phyloP scores from a whole-genome alignment of 1,140 invertebrate species.

The Ips nitidus region DNA sequence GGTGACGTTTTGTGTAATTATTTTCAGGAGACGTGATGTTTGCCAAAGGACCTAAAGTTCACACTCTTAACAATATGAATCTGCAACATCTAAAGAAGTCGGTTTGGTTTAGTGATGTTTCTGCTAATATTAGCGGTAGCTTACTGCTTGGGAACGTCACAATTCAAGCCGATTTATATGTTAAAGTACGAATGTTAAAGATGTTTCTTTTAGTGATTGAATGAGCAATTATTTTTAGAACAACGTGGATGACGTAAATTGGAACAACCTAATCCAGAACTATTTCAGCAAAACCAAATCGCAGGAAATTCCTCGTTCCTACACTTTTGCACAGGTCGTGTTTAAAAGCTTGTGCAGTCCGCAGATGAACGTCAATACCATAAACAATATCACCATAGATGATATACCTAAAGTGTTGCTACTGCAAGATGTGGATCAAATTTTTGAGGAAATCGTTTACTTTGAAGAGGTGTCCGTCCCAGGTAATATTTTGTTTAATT shows the following conservation, averaged over 20 bases:
- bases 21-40: slow-evolving; percentile 43
- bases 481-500: slow-evolving; percentile 9
- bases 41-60: slow-evolving; percentile 41
- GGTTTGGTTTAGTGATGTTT: slow-evolving; percentile 45
- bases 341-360: slow-evolving; percentile 40
- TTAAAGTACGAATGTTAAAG: slow-evolving; percentile 37
- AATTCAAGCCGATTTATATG: slow-evolving; percentile 40
- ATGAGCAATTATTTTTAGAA: background rate
- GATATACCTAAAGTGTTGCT: slow-evolving; percentile 40
- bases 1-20: background rate
- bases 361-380: slow-evolving; percentile 27
- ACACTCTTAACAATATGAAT: slow-evolving; percentile 31
- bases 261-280: slow-evolving; percentile 41
- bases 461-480: slow-evolving; percentile 34
- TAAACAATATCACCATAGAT: slow-evolving; percentile 42
- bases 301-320: slow-evolving; percentile 41
- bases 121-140: slow-evolving; percentile 31
- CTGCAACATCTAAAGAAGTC: slow-evolving; percentile 34
- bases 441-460: slow-evolving; percentile 42
- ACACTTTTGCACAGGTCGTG: slow-evolving; percentile 40
- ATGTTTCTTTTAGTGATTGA: background rate
- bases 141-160: slow-evolving; percentile 38
- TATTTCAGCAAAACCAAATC: slow-evolving; percentile 49
- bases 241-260: slow-evolving; percentile 39
- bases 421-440: slow-evolving; percentile 44